Evolutionary conservation across 2,888 invertebrate species (phyloP).

Genomic region (Junonia oenone): DNA sequence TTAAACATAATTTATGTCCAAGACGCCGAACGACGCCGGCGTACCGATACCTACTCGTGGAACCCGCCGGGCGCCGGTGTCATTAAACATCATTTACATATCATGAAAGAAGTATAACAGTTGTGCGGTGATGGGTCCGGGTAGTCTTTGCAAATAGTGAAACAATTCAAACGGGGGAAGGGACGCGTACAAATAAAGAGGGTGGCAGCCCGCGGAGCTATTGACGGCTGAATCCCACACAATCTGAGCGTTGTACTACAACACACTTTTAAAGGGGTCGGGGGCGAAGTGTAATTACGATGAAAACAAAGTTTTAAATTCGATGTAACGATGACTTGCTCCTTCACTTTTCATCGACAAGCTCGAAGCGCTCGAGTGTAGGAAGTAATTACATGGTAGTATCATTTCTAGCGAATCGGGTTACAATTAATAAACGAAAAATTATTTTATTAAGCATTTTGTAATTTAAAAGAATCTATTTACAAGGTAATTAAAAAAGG

Average conservation of each 20-base stretch:
- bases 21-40: slow-evolving; percentile 1
- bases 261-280: slow-evolving; percentile 39
- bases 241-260: slow-evolving; percentile 54
- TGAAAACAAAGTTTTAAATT: slow-evolving; percentile 27
- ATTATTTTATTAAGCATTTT: background rate
- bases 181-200: slow-evolving; percentile 61
- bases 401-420: background rate
- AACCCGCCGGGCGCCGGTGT: slow-evolving; percentile 21
- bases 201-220: slow-evolving; percentile 50
- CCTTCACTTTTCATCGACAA: slow-evolving; percentile 2
- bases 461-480: slow-evolving; percentile 13
- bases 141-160: slow-evolving; percentile 66
- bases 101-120: slow-evolving; percentile 67
- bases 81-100: slow-evolving; percentile 69
- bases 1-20: slow-evolving; percentile 12
- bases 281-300: slow-evolving; percentile 25
- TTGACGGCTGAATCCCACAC: slow-evolving; percentile 52
- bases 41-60: slow-evolving; percentile 1
- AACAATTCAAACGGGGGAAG: slow-evolving; percentile 68
- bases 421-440: background rate
- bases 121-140: slow-evolving; percentile 55
- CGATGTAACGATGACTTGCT: slow-evolving; percentile 14
- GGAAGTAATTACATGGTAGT: slow-evolving; percentile 1
- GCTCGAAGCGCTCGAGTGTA: slow-evolving; percentile 4
- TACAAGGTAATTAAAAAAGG: slow-evolving; percentile 22